phyloP scores from a whole-genome alignment of 37 sponge, comb jelly and placozoan genomes.

The Oscarella lobularis region DNA sequence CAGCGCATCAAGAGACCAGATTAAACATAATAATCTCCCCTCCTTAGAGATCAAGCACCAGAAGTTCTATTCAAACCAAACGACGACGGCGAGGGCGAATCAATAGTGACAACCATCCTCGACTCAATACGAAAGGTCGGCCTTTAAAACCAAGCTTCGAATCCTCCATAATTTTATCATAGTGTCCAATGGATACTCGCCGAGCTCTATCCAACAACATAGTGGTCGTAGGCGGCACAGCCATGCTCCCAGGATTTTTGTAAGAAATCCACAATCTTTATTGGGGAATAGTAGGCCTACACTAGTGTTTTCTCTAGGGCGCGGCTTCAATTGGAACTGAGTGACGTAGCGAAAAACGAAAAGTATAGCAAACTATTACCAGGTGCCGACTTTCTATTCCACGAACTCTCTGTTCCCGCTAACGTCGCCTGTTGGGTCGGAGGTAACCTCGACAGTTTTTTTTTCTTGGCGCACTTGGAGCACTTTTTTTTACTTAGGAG shows the following conservation, averaged over 20 bases:
- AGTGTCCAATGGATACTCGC: conserved; percentile 70
- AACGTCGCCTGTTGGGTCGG: conserved; percentile 59
- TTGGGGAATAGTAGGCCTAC: background rate
- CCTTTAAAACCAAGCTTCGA: background rate
- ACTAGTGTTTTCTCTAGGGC: conserved; percentile 17
- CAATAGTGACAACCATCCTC: conserved; percentile 30
- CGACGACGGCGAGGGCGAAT: conserved; percentile 18
- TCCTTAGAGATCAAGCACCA: conserved; percentile 3
- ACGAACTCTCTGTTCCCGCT: conserved; percentile 33
- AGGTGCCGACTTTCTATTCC: conserved; percentile 48
- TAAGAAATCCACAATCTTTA: conserved; percentile 14
- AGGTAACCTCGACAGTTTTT: too few relatives aligned
- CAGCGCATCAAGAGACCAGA: too few relatives aligned
- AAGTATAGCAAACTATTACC: conserved; percentile 14
- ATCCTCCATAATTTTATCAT: background rate
- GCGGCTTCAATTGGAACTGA: conserved; percentile 55
- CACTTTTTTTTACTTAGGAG: conserved; percentile 28
- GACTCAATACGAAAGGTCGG: conserved; percentile 45
- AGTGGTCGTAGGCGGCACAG: conserved; percentile 67
- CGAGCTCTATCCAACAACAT: conserved; percentile 57
- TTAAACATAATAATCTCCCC: background rate
- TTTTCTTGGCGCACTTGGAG: too few relatives aligned
- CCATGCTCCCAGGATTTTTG: conserved; percentile 58
- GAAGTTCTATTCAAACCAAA: conserved; percentile 39
- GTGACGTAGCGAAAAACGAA: conserved; percentile 14